Percentiles rank a stretch among this genome's conserved stretches.
Conservation (phyloP, 2,113 vertebrate genomes). For the Nerophis lumbriciformis region DNA sequence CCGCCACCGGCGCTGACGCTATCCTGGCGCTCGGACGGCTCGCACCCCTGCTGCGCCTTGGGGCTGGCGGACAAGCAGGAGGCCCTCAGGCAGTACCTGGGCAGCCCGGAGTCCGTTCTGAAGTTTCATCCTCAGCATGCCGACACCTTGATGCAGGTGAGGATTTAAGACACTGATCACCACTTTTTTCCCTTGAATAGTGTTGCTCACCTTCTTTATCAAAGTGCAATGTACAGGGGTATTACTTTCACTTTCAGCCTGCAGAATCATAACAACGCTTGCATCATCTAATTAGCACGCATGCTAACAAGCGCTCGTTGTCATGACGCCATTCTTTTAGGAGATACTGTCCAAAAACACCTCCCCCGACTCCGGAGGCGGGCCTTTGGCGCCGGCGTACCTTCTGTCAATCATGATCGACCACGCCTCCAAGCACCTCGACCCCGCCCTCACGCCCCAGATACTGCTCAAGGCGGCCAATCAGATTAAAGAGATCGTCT, state of each 20-base stretch:
- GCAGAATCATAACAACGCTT: no score
- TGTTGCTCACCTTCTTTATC: no score
- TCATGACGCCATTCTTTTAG: slow-evolving; percentile 25
- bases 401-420: slow-evolving; percentile 87
- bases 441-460: slow-evolving; percentile 80
- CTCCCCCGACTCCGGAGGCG: slow-evolving; percentile 69
- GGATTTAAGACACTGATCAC: background rate
- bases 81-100: slow-evolving; percentile 79
- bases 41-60: slow-evolving; percentile 60
- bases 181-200: no score
- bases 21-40: slow-evolving; percentile 67
- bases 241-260: no score
- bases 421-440: slow-evolving; percentile 81
- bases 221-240: no score
- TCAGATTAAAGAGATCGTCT: slow-evolving; percentile 84
- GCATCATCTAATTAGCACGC: no score
- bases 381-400: slow-evolving; percentile 80
- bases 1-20: slow-evolving; percentile 66
- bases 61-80: slow-evolving; percentile 80
- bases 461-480: slow-evolving; percentile 82
- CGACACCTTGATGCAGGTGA: slow-evolving; percentile 79
- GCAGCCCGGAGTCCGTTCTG: slow-evolving; percentile 76
- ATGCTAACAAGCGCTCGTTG: no score
- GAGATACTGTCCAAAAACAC: slow-evolving; percentile 81
- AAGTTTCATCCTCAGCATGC: slow-evolving; percentile 81